These are phyloP conservation scores for Puma concolor DNA, from an alignment of 2,113 vertebrate genomes.

Conservation along the genomic window DNA sequence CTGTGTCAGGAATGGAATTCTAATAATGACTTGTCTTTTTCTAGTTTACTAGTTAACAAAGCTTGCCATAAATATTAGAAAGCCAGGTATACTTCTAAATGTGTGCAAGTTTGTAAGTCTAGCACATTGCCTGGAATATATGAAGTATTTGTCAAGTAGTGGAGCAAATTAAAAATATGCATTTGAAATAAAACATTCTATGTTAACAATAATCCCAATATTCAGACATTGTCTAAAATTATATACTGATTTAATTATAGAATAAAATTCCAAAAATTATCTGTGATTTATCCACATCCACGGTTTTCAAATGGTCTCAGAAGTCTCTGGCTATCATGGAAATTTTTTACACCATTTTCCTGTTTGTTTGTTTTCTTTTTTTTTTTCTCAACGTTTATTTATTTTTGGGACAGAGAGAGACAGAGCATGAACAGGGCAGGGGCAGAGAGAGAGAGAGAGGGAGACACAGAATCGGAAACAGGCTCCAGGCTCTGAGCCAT, in stretches of 20 bases:
- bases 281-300: not conserved
- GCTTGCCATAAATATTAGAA: not conserved
- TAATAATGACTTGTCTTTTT: constrained; percentile 56
- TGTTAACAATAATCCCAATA: not conserved
- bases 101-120: not conserved
- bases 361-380: not conserved
- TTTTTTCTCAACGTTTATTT: too few species aligned
- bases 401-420: too few species aligned
- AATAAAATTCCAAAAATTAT: not conserved
- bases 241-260: constrained; percentile 1
- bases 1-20: constrained; percentile 65
- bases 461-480: too few species aligned
- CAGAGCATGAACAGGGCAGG: too few species aligned
- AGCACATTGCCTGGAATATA: not conserved
- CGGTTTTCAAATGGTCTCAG: not conserved
- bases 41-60: constrained; percentile 43
- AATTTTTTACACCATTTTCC: not conserved
- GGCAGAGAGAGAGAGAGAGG: too few species aligned
- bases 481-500: too few species aligned
- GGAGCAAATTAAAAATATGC: not conserved
- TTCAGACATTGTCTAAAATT: not conserved
- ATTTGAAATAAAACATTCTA: not conserved
- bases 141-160: not conserved
- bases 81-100: not conserved
- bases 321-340: not conserved